These are phyloP conservation scores for Cliona cf. orientalis DNA, from an alignment of 37 sponge, comb jelly and placozoan genomes.

Conservation along the genomic window DNA sequence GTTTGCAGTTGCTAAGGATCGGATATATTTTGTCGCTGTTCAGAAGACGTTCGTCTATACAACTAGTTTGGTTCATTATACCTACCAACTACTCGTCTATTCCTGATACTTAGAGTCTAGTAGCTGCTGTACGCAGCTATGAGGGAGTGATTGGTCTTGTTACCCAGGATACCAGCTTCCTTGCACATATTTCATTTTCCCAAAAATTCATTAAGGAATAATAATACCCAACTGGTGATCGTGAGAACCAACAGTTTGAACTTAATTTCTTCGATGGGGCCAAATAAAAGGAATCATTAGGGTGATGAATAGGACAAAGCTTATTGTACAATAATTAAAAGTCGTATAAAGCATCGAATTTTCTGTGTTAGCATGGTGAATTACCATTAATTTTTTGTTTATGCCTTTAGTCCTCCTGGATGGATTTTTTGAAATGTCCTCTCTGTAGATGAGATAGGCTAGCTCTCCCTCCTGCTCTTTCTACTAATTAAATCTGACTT, in stretches of 20 bases:
- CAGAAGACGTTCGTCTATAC: slow-evolving; percentile 22
- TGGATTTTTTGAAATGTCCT: slow-evolving; percentile 55
- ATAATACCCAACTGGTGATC: slow-evolving; percentile 18
- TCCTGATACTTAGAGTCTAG: too few species aligned
- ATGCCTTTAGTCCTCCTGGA: slow-evolving; percentile 35
- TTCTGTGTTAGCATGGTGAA: slow-evolving; percentile 19
- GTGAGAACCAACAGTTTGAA: slow-evolving; percentile 12
- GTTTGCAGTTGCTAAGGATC: too few species aligned
- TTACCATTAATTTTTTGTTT: slow-evolving; percentile 9
- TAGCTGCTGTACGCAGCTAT: slow-evolving; percentile 36
- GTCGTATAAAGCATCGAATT: slow-evolving; percentile 29
- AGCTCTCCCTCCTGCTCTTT: slow-evolving; percentile 4
- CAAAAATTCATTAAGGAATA: not conserved
- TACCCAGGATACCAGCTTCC: slow-evolving; percentile 20
- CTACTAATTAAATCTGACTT: slow-evolving; percentile 26
- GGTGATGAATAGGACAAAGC: slow-evolving; percentile 8
- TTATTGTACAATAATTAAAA: slow-evolving; percentile 23
- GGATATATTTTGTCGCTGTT: slow-evolving; percentile 14
- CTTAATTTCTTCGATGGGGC: not conserved
- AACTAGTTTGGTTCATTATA: slow-evolving; percentile 48
- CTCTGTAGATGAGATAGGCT: slow-evolving; percentile 14
- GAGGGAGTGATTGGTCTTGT: slow-evolving; percentile 37
- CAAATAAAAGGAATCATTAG: slow-evolving; percentile 27
- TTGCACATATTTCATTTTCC: not conserved
- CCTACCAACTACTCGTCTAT: slow-evolving; percentile 46